phyloP scores from a whole-genome alignment of 2,888 invertebrate genomes.

The Melanophora roralis region DNA sequence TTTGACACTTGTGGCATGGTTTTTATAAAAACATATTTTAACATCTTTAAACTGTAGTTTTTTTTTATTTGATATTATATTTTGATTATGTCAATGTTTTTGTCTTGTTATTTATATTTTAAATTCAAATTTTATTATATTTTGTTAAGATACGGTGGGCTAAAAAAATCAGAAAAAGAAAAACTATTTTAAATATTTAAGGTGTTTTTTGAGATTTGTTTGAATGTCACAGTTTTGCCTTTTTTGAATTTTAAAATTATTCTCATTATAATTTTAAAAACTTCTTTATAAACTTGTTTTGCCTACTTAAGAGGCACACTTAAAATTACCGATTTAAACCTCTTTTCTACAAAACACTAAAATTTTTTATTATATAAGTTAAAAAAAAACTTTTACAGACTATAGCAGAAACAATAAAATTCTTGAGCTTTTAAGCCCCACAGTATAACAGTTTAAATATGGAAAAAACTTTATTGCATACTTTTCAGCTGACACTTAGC shows the following conservation, averaged over 20 bases:
- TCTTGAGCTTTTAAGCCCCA: not conserved
- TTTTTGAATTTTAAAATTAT: too few relatives aligned
- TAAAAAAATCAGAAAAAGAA: not conserved
- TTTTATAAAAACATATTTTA: slow-evolving; percentile 55
- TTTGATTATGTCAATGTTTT: slow-evolving; percentile 37
- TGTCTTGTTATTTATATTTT: slow-evolving; percentile 38
- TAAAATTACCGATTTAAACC: too few relatives aligned
- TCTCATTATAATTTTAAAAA: too few relatives aligned
- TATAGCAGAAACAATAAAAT: too few relatives aligned
- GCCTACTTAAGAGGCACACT: too few relatives aligned
- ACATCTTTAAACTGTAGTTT: slow-evolving; percentile 27
- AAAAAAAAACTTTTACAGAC: too few relatives aligned
- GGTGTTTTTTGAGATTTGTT: too few relatives aligned
- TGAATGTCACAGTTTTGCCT: too few relatives aligned
- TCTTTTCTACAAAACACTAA: too few relatives aligned
- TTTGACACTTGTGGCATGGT: slow-evolving; percentile 61
- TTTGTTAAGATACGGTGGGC: not conserved
- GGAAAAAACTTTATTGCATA: slow-evolving; percentile 38
- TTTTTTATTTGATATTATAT: too few relatives aligned
- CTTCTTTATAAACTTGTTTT: too few relatives aligned
- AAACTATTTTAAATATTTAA: not conserved
- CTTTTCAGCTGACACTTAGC: slow-evolving; percentile 47
- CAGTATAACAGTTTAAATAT: slow-evolving; percentile 11
- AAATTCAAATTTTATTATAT: slow-evolving; percentile 47
- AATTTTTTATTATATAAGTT: too few relatives aligned